Evolutionary conservation across 2,113 vertebrate genomes (phyloP), one percentile per base, ranked within the genome.

Genomic region (Sitta europaea): DNA sequence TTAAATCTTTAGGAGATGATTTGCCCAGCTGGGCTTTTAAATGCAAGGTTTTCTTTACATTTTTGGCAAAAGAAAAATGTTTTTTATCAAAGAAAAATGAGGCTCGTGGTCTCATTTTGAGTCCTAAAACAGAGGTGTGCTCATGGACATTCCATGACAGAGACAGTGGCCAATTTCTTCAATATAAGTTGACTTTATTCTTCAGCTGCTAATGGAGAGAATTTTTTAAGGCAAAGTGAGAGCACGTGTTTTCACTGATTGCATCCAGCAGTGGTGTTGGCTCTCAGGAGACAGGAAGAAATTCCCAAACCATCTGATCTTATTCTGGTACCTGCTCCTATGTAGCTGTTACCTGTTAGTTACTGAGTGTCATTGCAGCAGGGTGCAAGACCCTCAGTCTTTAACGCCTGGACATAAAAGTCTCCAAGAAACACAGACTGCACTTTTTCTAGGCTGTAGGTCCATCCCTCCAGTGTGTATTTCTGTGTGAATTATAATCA

Each of bases 401-500:
- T 74, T 42, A 81, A 36, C 3, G 43, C 57, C 66, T 83, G 35
- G 9, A 11, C 92, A 89, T 92, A 94, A 92, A 91, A 74, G 95
- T 92, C 72, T 85, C 55, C 55, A 50, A 71, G 47, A 61, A 87
- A 92, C 59, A 25, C 48, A 73, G 61, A 11, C 12, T 47, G 40
- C 57, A 16, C 75, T 83, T 95, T 62, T 79, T 86, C 53, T 54
- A 28, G 54, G 85, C 73, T 93, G 54, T 85, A 84, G 43, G 23
- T 88, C 68, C 74, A 80, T 77, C 36, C 58, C 50, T 50, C 24
- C 28, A 22, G 61, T 42, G 68, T 88, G 78, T 90, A 78, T 90
- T 92, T 95, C 75, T 92, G 55, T 71, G 68, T 91, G 89, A 95
- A 72, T 93, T 83, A 57, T 18, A 89, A 67, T 70, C 4, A 17